Base-by-base conservation (phyloP, 2,797 vertebrate species). In the Microcaecilia unicolor region DNA sequence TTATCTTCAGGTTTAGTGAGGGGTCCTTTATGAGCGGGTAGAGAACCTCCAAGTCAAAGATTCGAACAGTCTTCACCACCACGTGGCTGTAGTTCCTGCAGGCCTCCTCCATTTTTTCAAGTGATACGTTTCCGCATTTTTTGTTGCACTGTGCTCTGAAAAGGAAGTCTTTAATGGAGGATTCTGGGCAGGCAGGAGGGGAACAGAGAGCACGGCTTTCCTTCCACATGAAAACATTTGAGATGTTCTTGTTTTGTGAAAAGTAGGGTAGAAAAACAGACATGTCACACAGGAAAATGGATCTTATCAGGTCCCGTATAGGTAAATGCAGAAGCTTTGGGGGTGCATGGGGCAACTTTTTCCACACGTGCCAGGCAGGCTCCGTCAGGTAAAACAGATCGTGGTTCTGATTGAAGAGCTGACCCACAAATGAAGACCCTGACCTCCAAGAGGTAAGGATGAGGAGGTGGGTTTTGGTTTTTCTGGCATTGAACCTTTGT, bases 331-430 rank as follows among this genome's bases (percentile, higher is more conserved):
- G 58, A 1, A 43, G 51, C 6, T 44, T 46, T 0, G 80, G 72
- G 0, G 58, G 77, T 2, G 73, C 67, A 10, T 73, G 54, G 10
- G 61, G 35, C 46, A 97, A 70, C 0, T 13, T 46, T 19, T 43
- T 72, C 95, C 95, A 98, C 7, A 97, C 80, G 0, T 98, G 94
- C 93, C 92, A 96, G 0, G 73, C 86, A 0, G 95, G 95, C 61
- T 99, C 95, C 92, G 94, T 98, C 8, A 97, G 66, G 26, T 97
- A 98, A 71, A 98, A 98, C 33, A 93, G 94, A 0, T 83, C 80
- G 0, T 95, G 93, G 37, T 98, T 92, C 70, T 96, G 91, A 46
- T 80, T 93, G 50, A 98, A 97, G 18, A 91, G 72, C 74, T 98
- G 91, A 6, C 95, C 95, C 15, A 92, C 61, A 39, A 99, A 92